phyloP scores from a whole-genome alignment of 2,888 invertebrate species.

The Tenodera sinensis region DNA sequence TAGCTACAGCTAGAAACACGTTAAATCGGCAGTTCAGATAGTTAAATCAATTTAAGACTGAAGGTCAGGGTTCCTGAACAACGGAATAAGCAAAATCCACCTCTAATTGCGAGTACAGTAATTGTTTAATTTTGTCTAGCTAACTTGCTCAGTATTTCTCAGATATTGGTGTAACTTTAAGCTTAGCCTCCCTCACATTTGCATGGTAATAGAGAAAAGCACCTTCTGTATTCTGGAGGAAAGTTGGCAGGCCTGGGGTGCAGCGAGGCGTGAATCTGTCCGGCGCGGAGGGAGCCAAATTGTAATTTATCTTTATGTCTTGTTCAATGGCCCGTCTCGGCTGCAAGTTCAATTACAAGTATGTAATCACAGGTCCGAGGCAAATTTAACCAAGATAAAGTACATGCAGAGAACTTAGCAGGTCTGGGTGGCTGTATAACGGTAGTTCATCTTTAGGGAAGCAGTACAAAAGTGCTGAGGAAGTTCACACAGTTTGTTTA shows the following conservation, averaged over 20 bases:
- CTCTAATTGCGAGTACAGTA: too few relatives aligned
- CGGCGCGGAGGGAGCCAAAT: neutral
- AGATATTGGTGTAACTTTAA: neutral
- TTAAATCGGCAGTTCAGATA: too few relatives aligned
- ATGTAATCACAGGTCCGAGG: neutral
- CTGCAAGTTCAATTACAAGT: neutral
- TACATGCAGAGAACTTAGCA: neutral
- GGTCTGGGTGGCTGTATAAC: too few relatives aligned
- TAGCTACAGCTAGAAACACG: too few relatives aligned
- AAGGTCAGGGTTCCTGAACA: too few relatives aligned
- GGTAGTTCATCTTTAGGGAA: neutral
- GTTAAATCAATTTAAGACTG: too few relatives aligned
- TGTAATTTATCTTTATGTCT: neutral
- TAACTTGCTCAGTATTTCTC: neutral
- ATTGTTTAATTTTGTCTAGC: too few relatives aligned
- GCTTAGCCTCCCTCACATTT: neutral
- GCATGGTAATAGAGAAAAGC: neutral
- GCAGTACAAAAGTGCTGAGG: too few relatives aligned
- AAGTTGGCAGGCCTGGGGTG: neutral
- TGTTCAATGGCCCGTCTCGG: neutral
- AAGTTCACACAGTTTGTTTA: too few relatives aligned
- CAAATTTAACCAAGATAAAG: neutral
- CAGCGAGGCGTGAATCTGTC: neutral
- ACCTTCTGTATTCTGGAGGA: neutral
- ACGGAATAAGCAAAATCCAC: too few relatives aligned